phyloP scores from a whole-genome alignment of 2,888 invertebrate genomes.

The Vanessa cardui region DNA sequence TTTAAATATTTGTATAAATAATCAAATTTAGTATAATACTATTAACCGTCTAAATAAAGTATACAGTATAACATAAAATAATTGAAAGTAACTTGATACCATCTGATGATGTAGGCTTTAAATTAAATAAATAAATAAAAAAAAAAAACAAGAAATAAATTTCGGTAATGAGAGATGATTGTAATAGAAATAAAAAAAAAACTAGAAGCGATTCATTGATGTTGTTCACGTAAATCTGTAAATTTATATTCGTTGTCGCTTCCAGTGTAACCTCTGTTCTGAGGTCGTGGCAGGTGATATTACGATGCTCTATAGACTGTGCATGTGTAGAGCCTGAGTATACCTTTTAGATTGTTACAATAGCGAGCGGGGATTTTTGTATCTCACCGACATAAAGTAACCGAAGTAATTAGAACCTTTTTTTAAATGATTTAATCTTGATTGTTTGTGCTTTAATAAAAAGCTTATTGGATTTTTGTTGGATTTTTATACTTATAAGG shows the following conservation, averaged over 20 bases:
- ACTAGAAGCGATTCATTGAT: too few species aligned
- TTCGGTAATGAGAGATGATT: too few species aligned
- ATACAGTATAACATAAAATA: too few species aligned
- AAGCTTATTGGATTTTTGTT: not conserved
- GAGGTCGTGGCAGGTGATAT: constrained; percentile 72
- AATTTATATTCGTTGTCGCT: not conserved
- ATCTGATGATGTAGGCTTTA: too few species aligned
- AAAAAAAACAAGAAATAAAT: too few species aligned
- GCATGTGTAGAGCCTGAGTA: constrained; percentile 73
- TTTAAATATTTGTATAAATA: too few species aligned
- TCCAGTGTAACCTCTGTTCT: not conserved
- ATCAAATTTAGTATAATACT: too few species aligned
- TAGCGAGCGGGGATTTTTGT: constrained; percentile 35
- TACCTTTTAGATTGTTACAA: constrained; percentile 49
- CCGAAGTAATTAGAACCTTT: constrained; percentile 21
- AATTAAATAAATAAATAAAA: too few species aligned
- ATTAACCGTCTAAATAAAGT: too few species aligned
- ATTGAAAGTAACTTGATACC: too few species aligned
- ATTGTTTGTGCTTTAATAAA: not conserved
- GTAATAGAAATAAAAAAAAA: too few species aligned
- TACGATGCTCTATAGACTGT: constrained; percentile 53
- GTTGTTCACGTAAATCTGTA: not conserved
- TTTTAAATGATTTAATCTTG: constrained; percentile 6
- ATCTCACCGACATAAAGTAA: constrained; percentile 12
- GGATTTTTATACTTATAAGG: too few species aligned